These are phyloP conservation scores for Hippocampus barbouri DNA, from an alignment of 2,113 vertebrate genomes.

Conservation along the genomic window DNA sequence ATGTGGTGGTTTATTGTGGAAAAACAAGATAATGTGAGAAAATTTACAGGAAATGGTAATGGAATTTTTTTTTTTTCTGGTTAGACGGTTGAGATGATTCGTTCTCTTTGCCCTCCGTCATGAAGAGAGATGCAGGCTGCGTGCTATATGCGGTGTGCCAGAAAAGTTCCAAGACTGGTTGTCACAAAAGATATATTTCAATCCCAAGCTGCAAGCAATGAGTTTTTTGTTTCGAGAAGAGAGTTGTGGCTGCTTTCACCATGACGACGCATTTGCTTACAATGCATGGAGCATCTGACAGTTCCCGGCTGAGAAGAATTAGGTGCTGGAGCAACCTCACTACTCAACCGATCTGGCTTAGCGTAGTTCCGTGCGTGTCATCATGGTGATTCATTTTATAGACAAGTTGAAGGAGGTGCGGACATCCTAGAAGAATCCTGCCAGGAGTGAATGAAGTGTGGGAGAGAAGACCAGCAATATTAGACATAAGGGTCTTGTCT, in stretches of 20 bases:
- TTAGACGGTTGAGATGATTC: background rate
- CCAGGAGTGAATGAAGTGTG: no score
- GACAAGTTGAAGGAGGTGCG: no score
- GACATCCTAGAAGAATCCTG: no score
- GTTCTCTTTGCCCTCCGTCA: background rate
- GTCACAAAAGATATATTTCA: background rate
- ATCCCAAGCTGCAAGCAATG: background rate
- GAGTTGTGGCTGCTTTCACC: no score
- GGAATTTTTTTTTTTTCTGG: slow-evolving; percentile 26
- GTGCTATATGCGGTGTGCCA: background rate
- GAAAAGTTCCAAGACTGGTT: background rate
- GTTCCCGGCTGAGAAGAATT: background rate
- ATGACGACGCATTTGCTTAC: background rate
- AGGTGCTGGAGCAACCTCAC: no score
- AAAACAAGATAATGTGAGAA: slow-evolving; percentile 78
- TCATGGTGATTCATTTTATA: background rate
- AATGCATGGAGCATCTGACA: background rate
- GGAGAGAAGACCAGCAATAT: no score
- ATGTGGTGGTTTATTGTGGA: slow-evolving; percentile 82
- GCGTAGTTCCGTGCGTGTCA: no score
- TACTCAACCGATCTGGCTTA: no score
- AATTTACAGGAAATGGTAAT: slow-evolving; percentile 67
- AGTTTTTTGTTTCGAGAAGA: no score
- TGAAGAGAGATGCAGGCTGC: background rate
- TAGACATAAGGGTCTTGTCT: background rate